phyloP scores from a whole-genome alignment of 2,888 invertebrate species.

The Sphecodes monilicornis region DNA sequence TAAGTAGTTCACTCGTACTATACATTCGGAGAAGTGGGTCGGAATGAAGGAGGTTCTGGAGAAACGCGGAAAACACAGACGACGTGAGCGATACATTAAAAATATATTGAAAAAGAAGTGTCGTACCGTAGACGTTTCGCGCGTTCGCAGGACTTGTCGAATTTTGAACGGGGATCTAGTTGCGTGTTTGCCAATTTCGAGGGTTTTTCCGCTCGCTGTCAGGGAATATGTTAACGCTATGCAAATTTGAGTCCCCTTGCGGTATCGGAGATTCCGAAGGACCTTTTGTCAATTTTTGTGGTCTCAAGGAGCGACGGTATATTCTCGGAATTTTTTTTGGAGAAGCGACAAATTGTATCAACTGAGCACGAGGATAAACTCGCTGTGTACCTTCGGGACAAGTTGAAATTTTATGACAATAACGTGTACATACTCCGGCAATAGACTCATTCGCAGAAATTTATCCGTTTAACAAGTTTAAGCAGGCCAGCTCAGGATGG shows the following conservation, averaged over 20 bases:
- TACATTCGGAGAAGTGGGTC: neutral
- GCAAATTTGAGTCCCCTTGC: neutral
- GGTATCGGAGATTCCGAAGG: neutral
- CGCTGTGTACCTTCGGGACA: neutral
- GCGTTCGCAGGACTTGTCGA: neutral
- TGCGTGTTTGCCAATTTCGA: conserved; percentile 1
- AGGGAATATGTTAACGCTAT: neutral
- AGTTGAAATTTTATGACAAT: neutral
- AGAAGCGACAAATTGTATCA: neutral
- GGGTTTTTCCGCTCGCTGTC: neutral
- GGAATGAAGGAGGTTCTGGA: neutral
- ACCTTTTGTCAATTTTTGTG: neutral
- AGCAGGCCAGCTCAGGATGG: neutral
- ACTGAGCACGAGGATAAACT: neutral
- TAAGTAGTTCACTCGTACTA: neutral
- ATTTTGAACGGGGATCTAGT: neutral
- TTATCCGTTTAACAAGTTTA: neutral
- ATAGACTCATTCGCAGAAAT: neutral
- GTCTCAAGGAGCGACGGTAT: neutral
- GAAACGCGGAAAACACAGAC: neutral
- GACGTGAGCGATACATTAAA: neutral
- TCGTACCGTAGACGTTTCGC: neutral
- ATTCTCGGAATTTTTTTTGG: neutral
- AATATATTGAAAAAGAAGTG: neutral
- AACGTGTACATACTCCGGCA: neutral